phyloP scores from a whole-genome alignment of 2,797 vertebrate species.

The Dendrocincla tyrannina region DNA sequence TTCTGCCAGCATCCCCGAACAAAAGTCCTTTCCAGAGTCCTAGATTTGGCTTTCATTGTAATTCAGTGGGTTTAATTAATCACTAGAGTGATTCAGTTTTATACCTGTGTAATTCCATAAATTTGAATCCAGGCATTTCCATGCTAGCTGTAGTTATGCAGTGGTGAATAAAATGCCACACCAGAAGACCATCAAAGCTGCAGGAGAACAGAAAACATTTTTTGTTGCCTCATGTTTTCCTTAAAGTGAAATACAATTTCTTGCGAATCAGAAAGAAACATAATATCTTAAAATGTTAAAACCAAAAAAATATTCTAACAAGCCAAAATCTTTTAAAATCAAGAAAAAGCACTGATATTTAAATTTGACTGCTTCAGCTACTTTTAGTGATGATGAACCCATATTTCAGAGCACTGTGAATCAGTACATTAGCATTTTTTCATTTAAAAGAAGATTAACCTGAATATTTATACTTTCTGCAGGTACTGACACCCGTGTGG shows the following conservation, averaged over 20 bases:
- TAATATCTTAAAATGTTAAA: background rate
- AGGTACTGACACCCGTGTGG: background rate
- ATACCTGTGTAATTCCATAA: background rate
- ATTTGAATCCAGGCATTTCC: background rate
- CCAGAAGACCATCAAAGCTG: background rate
- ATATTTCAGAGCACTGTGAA: background rate
- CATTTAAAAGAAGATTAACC: background rate
- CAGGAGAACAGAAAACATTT: background rate
- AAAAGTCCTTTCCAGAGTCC: background rate
- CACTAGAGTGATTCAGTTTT: background rate
- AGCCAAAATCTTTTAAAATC: background rate
- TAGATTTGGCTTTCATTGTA: background rate
- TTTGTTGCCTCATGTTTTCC: background rate
- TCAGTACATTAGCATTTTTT: background rate
- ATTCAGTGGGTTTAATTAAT: slow-evolving; percentile 18
- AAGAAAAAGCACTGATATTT: background rate
- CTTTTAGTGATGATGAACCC: background rate
- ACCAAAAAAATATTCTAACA: background rate
- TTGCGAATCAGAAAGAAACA: background rate
- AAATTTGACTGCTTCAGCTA: background rate
- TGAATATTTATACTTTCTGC: background rate
- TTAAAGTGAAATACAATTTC: background rate
- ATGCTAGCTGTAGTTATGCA: background rate
- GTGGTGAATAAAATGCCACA: background rate
- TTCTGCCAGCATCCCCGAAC: background rate